Base-by-base conservation (phyloP, 2,113 vertebrate species). In the Lagopus leucura region DNA sequence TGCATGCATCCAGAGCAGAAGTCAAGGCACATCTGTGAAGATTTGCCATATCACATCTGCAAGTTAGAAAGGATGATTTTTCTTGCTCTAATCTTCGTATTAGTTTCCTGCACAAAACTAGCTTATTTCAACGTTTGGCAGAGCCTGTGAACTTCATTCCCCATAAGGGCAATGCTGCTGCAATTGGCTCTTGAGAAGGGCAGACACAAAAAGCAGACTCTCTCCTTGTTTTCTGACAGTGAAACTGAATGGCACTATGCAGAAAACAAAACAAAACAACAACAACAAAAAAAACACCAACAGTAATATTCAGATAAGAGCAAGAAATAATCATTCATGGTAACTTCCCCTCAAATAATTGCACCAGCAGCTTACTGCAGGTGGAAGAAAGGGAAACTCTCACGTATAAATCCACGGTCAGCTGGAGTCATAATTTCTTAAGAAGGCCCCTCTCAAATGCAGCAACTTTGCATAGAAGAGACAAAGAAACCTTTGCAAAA, bases 21-120 rank as follows among this genome's bases (percentile, higher is more conserved):
- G 96, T 95, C 92, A 88, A 50, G 87, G 89, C 89, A 94, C 91
- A 93, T 86, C 94, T 96, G 91, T 32, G 71, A 85, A 96, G 91
- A 91, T 95, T 93, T 93, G 50, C 82, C 50, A 1, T 45, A 90
- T 76, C 92, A 0, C 1, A 79, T 66, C 73, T 79, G 14, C 66
- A 69, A 21, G 27, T 72, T 20, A 52, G 70, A 89, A 93, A 89
- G 63, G 77, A 78, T 70, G 58, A 86, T 77, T 92, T 94, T 76
- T 38, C 82, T 80, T 83, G 8, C 88, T 93, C 28, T 91, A 96
- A 95, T 96, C 94, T 89, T 77, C 78, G n/a, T 73, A 77, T 89
- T 92, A 87, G 75, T 40, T 75, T 85, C 47, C 30, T 63, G 67
- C 61, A 60, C 32, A 82, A 79, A 95, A 85, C 75, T 34, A 67